These are phyloP conservation scores for Drosophila rubida DNA, from an alignment of 2,888 invertebrate species.

Conservation along the genomic window DNA sequence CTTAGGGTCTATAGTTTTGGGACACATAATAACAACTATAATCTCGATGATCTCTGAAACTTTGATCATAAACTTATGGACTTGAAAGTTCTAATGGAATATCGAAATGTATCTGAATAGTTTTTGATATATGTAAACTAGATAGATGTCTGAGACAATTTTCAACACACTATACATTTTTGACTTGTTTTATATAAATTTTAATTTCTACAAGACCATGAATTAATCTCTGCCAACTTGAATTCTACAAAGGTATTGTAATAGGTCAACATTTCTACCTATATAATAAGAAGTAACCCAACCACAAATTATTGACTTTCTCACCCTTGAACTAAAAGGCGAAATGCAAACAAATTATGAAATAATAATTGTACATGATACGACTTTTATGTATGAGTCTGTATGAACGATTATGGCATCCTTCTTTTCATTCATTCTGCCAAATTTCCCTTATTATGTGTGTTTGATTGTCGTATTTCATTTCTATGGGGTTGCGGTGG, in stretches of 20 bases:
- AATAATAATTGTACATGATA: conserved; percentile 81
- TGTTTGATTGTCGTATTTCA: conserved; percentile 10
- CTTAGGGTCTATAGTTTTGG: no score
- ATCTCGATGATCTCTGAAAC: no score
- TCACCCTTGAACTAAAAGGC: conserved; percentile 67
- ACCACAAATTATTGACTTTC: conserved; percentile 78
- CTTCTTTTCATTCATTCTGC: conserved; percentile 47
- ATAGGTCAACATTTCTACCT: conserved; percentile 13
- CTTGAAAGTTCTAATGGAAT: no score
- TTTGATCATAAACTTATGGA: no score
- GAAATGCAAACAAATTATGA: conserved; percentile 75
- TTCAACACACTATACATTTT: no score
- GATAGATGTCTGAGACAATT: no score
- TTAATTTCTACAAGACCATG: not conserved
- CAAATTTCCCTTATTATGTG: conserved; percentile 54
- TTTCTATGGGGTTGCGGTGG: conserved; percentile 49
- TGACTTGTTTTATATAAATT: no score
- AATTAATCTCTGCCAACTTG: no score
- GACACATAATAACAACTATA: no score
- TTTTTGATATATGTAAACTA: no score
- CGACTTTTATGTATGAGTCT: conserved; percentile 52
- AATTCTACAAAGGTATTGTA: no score
- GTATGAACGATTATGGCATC: conserved; percentile 50
- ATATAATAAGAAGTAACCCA: conserved; percentile 26
- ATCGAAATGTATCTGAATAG: no score